Evolutionary conservation across 2,113 vertebrate species (phyloP).

Genomic region (Dolichallabes microphthalmus): DNA sequence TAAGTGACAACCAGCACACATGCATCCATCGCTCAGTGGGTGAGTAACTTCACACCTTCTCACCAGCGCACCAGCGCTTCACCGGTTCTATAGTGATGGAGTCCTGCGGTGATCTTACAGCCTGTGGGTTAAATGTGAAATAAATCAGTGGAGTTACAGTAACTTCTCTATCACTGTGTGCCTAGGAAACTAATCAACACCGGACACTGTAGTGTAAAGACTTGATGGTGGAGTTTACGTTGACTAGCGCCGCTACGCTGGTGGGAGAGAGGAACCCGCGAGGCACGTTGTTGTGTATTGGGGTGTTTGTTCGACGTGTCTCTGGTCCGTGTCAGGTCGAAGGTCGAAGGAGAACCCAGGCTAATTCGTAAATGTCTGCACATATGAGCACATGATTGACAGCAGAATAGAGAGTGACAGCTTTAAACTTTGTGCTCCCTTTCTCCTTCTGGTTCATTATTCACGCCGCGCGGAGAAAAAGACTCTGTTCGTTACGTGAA

Average conservation of each 20-base stretch:
- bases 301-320: constrained; percentile 22
- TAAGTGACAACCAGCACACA: constrained; percentile 97
- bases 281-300: background rate
- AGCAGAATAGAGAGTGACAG: constrained; percentile 67
- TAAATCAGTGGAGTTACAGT: background rate
- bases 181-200: background rate
- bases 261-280: background rate
- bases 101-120: background rate
- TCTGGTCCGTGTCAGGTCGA: constrained; percentile 51
- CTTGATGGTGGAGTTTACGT: background rate
- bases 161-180: background rate
- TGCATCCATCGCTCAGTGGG: constrained; percentile 96
- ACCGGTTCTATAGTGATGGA: background rate
- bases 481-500: constrained; percentile 68
- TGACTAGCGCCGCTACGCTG: background rate
- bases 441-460: constrained; percentile 61
- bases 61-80: background rate
- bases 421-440: constrained; percentile 69
- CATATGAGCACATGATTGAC: constrained; percentile 62
- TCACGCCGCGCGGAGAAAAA: constrained; percentile 76
- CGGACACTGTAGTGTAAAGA: background rate
- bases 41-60: constrained; percentile 63
- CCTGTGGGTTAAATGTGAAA: background rate
- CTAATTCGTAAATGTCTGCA: constrained; percentile 67
- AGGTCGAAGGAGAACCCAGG: constrained; percentile 52